Percentiles rank a stretch among this genome's conserved stretches.
These are phyloP conservation scores for Vanacampus margaritifer DNA, from an alignment of 2,113 vertebrate species.

Conservation along the genomic window DNA sequence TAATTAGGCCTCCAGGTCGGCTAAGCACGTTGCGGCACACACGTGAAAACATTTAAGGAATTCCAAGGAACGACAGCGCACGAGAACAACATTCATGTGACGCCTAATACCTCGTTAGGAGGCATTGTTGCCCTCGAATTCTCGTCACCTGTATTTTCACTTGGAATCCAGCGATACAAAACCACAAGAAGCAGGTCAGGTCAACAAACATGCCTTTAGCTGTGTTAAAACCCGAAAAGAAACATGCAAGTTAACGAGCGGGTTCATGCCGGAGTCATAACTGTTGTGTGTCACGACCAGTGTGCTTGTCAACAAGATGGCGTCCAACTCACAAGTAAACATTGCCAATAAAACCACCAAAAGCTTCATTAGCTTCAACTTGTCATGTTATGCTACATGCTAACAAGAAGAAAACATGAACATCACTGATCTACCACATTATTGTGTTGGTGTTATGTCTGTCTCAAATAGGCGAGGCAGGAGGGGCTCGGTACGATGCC, in stretches of 20 bases:
- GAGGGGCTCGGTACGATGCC: too few species aligned
- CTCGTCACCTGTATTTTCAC: background rate
- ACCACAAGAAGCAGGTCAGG: background rate
- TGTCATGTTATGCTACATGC: background rate
- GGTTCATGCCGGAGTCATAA: slow-evolving; percentile 24
- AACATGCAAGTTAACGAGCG: slow-evolving; percentile 12
- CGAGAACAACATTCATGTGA: slow-evolving; percentile 61
- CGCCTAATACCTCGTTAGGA: slow-evolving; percentile 36
- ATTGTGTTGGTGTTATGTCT: background rate
- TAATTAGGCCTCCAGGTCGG: slow-evolving; percentile 52
- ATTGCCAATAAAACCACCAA: slow-evolving; percentile 36
- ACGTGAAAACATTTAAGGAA: slow-evolving; percentile 62
- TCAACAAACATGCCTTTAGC: background rate
- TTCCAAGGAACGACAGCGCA: slow-evolving; percentile 51
- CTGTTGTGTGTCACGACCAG: slow-evolving; percentile 14
- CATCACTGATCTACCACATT: background rate
- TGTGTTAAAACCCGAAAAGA: background rate
- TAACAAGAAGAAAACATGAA: background rate
- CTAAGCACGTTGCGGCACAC: slow-evolving; percentile 31
- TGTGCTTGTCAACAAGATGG: slow-evolving; percentile 32
- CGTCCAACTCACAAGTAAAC: slow-evolving; percentile 33
- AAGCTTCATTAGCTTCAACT: slow-evolving; percentile 14
- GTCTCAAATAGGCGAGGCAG: too few species aligned
- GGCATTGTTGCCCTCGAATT: slow-evolving; percentile 3
- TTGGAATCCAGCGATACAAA: background rate